Evolutionary conservation across 2,888 invertebrate species (phyloP).

Genomic region (Molanna angustata): DNA sequence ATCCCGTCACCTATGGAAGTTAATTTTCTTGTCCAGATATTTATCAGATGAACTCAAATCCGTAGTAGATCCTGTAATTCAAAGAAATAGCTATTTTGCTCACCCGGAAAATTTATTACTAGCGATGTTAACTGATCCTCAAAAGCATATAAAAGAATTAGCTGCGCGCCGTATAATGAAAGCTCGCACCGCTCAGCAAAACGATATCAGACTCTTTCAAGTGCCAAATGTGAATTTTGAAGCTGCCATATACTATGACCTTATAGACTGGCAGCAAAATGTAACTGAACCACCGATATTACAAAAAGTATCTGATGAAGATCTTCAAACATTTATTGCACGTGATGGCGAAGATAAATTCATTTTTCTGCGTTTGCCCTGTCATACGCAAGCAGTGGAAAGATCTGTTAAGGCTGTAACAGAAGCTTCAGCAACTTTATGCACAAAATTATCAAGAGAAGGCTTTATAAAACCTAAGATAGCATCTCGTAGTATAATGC

Average conservation of each 20-base stretch:
- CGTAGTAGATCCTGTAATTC: no score
- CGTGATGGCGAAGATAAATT: not conserved
- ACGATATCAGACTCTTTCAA: not conserved
- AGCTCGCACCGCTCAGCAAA: not conserved
- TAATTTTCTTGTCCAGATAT: not conserved
- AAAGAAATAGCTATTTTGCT: not conserved
- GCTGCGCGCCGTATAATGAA: not conserved
- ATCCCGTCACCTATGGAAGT: no score
- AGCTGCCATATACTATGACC: constrained; percentile 1
- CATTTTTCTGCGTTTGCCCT: constrained; percentile 1
- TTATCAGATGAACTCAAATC: not conserved
- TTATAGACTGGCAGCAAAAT: constrained; percentile 3
- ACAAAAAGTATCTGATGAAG: no score
- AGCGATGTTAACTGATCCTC: constrained; percentile 3
- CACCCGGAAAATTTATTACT: not conserved
- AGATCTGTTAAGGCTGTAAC: no score
- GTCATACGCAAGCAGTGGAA: no score
- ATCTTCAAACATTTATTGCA: not conserved
- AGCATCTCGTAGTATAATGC: no score
- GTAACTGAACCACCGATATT: not conserved
- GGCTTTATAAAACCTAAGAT: no score
- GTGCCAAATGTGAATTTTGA: not conserved
- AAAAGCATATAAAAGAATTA: constrained; percentile 1
- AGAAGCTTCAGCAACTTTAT: no score
- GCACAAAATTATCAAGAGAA: no score